Conservation (phyloP, 2,113 vertebrate genomes). For the Ancistrus triradiatus region DNA sequence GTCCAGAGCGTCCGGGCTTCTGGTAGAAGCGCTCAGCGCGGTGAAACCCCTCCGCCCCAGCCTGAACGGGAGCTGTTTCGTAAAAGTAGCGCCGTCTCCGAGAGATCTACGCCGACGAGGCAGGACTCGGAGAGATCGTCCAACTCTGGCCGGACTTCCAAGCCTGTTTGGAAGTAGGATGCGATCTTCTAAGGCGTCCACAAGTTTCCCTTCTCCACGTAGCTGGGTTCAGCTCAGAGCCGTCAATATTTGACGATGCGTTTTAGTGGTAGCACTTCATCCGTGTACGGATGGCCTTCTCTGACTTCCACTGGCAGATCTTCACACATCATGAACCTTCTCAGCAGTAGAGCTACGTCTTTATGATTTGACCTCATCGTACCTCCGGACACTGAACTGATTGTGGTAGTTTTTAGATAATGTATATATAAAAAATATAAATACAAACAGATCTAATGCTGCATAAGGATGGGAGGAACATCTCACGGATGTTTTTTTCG, state of each 20-base stretch:
- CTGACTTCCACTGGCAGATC: slow-evolving; percentile 8
- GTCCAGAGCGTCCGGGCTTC: slow-evolving; percentile 72
- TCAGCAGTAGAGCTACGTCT: background rate
- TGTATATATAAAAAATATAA: background rate
- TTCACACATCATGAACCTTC: slow-evolving; percentile 3
- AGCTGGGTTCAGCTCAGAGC: slow-evolving; percentile 17
- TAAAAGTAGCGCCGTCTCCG: slow-evolving; percentile 67
- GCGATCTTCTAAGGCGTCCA: slow-evolving; percentile 1
- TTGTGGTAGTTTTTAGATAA: slow-evolving; percentile 11
- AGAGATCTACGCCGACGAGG: slow-evolving; percentile 63
- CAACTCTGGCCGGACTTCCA: slow-evolving; percentile 63
- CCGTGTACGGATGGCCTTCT: slow-evolving; percentile 42
- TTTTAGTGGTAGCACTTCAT: slow-evolving; percentile 43
- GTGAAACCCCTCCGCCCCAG: slow-evolving; percentile 55
- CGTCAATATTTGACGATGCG: slow-evolving; percentile 45
- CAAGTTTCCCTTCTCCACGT: slow-evolving; percentile 1
- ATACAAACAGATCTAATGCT: background rate
- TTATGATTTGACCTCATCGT: slow-evolving; percentile 55
- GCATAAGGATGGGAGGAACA: background rate
- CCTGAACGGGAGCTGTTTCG: slow-evolving; percentile 45
- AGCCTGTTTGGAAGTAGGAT: slow-evolving; percentile 78
- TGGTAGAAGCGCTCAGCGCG: slow-evolving; percentile 59
- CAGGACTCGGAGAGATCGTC: slow-evolving; percentile 56
- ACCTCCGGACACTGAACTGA: slow-evolving; percentile 27
- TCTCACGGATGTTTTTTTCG: background rate